Conservation (phyloP, 35 echinoderm and acorn worm species). For the Eucidaris tribuloides region DNA sequence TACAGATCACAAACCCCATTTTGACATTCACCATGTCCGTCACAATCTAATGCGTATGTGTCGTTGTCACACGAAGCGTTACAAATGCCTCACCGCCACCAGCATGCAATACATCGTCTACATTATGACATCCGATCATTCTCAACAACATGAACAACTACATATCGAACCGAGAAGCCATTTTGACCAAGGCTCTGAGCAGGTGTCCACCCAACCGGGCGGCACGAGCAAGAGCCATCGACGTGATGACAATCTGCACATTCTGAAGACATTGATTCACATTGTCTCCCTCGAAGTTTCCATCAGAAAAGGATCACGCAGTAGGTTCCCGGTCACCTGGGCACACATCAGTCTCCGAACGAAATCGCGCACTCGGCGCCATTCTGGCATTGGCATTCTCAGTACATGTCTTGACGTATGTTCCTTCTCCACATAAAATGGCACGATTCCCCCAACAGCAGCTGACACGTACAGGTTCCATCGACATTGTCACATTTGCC, state of each 20-base stretch:
- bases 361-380: conserved; percentile 9
- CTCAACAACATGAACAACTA: not conserved
- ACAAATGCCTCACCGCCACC: no score
- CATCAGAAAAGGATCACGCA: not conserved
- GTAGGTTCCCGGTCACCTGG: conserved; percentile 20
- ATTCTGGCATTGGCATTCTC: conserved; percentile 59
- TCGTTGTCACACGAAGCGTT: no score
- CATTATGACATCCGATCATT: not conserved
- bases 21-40: no score
- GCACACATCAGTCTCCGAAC: conserved; percentile 23
- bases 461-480: conserved; percentile 42
- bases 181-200: conserved; percentile 24
- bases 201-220: conserved; percentile 64
- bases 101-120: not conserved
- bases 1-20: no score
- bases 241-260: conserved; percentile 57
- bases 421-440: conserved; percentile 33
- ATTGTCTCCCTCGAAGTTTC: not conserved
- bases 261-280: not conserved
- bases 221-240: conserved; percentile 57
- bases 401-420: conserved; percentile 43
- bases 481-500: conserved; percentile 49
- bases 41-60: no score
- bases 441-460: conserved; percentile 46
- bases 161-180: not conserved